Evolutionary conservation across 2,113 vertebrate genomes (phyloP), one percentile per base, ranked within the genome.

Genomic region (Triplophysa rosa): DNA sequence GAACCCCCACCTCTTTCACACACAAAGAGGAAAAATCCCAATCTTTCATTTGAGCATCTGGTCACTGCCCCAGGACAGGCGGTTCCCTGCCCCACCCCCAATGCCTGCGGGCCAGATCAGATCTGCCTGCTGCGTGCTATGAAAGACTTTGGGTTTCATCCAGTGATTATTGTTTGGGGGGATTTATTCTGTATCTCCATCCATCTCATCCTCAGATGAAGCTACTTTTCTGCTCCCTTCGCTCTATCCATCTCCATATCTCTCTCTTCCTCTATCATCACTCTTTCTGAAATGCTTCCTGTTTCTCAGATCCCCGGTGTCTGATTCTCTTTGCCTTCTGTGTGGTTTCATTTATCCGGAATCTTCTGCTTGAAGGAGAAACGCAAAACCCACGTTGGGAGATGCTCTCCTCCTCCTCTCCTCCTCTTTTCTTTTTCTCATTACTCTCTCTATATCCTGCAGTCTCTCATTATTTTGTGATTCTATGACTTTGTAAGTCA

Each of bases 1-100:
- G 47, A 62, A 49, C 72, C 26, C 63, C 65, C 54, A 65, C 68
- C 45, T 26, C 29, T 74, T 81, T 37, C 54, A 81, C 69, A 81
- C 76, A 83, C 88, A 83, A 82, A 79, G 78, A 68, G 52, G 65
- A 79, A 67, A 81, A 86, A 83, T 85, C 89, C 83, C 83, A 29
- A 85, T 84, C 84, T 87, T 87, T 88, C 78, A 82, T 85, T 84
- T 80, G 78, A 88, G 90, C 90, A 91, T 92, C 91, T 90, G 91
- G 89, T 89, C 87, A 89, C 64, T 87, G 91, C 91, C 88, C 89
- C 82, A 58, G 91, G 90, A 89, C 72, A 64, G 67, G 64, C 42
- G 86, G 93, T 88, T 80, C 90, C 87, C 90, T 91, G 88, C 89
- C 72, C 85, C 62, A 67, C 75, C 75, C 64, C 82, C 77, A 67